Evolutionary conservation across 2,797 vertebrate species (phyloP).

Genomic region (Myripristis jacobus): DNA sequence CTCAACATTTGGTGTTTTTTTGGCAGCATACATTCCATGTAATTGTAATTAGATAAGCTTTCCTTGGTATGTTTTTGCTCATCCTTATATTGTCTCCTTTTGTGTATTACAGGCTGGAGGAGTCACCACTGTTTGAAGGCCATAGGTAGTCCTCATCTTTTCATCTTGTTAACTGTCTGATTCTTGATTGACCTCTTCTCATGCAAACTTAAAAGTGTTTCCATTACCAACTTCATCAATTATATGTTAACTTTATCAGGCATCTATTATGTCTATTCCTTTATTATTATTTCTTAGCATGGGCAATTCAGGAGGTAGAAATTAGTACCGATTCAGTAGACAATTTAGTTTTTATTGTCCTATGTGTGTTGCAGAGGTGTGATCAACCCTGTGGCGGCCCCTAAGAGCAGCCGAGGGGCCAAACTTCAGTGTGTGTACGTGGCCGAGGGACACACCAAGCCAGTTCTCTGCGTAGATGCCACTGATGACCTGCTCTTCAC

Average conservation of each 20-base stretch:
- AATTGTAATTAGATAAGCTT: neutral
- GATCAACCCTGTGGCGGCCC: conserved; percentile 88
- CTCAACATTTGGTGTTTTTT: too few relatives aligned
- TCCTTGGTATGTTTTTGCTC: neutral
- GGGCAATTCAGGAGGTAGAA: too few relatives aligned
- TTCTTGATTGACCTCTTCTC: too few relatives aligned
- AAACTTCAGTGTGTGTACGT: conserved; percentile 89
- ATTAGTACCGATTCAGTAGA: too few relatives aligned
- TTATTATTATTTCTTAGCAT: too few relatives aligned
- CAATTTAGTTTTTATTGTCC: neutral
- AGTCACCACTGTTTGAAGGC: conserved; percentile 88
- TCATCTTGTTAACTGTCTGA: neutral
- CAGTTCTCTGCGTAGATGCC: conserved; percentile 93
- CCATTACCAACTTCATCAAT: neutral
- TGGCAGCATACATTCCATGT: too few relatives aligned
- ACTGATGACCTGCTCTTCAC: conserved; percentile 98
- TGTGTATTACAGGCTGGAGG: conserved; percentile 89
- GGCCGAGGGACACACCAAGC: conserved; percentile 96
- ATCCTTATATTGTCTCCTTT: conserved; percentile 70
- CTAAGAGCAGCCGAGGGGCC: conserved; percentile 79
- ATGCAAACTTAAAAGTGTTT: too few relatives aligned
- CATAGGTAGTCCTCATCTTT: conserved; percentile 84
- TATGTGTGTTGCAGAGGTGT: conserved; percentile 84
- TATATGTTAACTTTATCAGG: too few relatives aligned
- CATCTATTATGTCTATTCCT: too few relatives aligned